Conservation (phyloP, 2,113 vertebrate species). For the Notechis scutatus region DNA sequence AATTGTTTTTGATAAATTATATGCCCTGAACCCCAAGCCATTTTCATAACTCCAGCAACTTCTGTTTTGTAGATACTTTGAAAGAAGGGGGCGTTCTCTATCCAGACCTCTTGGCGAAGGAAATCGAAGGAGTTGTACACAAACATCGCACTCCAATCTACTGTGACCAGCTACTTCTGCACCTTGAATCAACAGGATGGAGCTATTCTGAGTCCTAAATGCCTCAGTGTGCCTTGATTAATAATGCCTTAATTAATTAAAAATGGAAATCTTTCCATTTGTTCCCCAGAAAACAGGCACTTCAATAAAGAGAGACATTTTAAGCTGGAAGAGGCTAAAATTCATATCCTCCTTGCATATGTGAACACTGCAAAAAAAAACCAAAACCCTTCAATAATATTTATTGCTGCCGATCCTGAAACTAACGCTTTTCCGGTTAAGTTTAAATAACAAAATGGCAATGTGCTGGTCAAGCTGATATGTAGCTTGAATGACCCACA, state of each 20-base stretch:
- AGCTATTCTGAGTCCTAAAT: constrained; percentile 27
- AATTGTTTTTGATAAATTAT: neutral
- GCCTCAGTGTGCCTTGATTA: neutral
- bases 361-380: neutral
- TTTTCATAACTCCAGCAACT: neutral
- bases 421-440: neutral
- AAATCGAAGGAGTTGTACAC: constrained; percentile 74
- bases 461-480: neutral
- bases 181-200: constrained; percentile 59
- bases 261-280: neutral
- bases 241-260: neutral
- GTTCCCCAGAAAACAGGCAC: neutral
- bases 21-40: neutral
- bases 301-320: constrained; percentile 10
- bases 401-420: neutral
- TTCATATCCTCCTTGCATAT: neutral
- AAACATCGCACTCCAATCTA: constrained; percentile 76
- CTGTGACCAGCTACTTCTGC: constrained; percentile 81
- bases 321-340: constrained; percentile 15
- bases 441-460: neutral
- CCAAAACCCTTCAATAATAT: neutral
- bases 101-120: constrained; percentile 71
- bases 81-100: constrained; percentile 77
- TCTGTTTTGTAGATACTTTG: constrained; percentile 76
- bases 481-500: neutral